These are phyloP conservation scores for Cephalopachus bancanus DNA, from an alignment of 2,797 vertebrate species.

Conservation along the genomic window DNA sequence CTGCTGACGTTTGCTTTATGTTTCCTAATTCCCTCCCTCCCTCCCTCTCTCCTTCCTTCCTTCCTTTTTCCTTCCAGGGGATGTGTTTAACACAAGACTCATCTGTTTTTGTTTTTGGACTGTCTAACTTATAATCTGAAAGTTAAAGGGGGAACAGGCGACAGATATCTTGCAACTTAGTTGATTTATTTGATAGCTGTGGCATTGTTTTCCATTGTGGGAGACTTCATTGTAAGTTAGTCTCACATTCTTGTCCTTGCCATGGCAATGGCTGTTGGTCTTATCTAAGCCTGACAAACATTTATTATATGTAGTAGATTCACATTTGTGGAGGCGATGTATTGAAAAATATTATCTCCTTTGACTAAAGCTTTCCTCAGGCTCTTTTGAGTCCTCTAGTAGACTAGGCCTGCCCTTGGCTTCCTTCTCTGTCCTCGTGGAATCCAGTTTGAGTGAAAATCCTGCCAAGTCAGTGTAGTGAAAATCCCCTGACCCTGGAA, in stretches of 20 bases:
- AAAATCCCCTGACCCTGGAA: background rate
- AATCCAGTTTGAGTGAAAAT: background rate
- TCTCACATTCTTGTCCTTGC: background rate
- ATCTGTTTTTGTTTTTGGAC: rapidly evolving
- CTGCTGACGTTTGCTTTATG: background rate
- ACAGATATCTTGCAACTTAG: too few relatives aligned
- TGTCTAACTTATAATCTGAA: too few relatives aligned
- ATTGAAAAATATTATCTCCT: background rate
- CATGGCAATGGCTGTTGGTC: rapidly evolving
- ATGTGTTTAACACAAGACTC: background rate
- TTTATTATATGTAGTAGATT: background rate
- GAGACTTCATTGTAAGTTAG: background rate
- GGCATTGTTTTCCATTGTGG: rapidly evolving
- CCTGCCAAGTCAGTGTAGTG: background rate
- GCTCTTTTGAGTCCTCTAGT: background rate
- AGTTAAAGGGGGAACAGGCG: background rate
- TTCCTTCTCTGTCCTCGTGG: background rate
- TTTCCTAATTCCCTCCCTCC: too few relatives aligned
- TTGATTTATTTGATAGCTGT: background rate
- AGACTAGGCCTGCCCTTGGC: background rate
- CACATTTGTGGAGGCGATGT: rapidly evolving
- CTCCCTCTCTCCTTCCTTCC: too few relatives aligned
- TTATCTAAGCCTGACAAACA: rapidly evolving
- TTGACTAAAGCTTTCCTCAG: too few relatives aligned
- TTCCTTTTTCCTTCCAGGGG: background rate